Percentiles rank a stretch among this genome's conserved stretches.
Evolutionary conservation across 1,140 invertebrate genomes (phyloP).

Genomic region (Adelges cooleyi): DNA sequence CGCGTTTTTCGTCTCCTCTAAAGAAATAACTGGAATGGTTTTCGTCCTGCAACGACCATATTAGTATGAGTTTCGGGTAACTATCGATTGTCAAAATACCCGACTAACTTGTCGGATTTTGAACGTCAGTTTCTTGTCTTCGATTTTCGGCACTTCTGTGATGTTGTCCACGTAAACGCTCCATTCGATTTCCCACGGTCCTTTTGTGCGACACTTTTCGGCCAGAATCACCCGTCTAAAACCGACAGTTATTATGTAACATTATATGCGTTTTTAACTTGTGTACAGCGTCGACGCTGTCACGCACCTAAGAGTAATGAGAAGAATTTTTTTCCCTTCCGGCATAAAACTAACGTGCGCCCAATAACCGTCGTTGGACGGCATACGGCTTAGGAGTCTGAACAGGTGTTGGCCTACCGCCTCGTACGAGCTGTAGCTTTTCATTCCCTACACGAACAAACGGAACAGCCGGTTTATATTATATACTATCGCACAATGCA

Average conservation of each 20-base stretch:
- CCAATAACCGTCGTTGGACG: conserved; percentile 53
- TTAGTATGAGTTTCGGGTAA: too few species aligned
- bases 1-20: conserved; percentile 47
- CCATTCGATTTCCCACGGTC: conserved; percentile 67
- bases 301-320: conserved; percentile 54
- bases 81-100: too few species aligned
- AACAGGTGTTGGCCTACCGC: conserved; percentile 52
- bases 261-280: background rate
- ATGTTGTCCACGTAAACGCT: conserved; percentile 59
- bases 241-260: conserved; percentile 30
- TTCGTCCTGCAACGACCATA: conserved; percentile 36
- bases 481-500: too few species aligned
- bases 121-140: conserved; percentile 53
- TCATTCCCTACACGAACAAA: conserved; percentile 46
- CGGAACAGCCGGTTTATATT: too few species aligned
- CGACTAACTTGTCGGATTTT: conserved; percentile 57
- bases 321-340: conserved; percentile 42
- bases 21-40: conserved; percentile 25
- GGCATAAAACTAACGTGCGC: conserved; percentile 53
- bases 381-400: conserved; percentile 26
- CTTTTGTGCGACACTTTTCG: conserved; percentile 56
- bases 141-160: conserved; percentile 52
- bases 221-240: conserved; percentile 60
- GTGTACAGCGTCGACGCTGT: background rate
- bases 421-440: conserved; percentile 50